phyloP scores from a whole-genome alignment of 2,113 vertebrate species.

The Glaucidium brasilianum region DNA sequence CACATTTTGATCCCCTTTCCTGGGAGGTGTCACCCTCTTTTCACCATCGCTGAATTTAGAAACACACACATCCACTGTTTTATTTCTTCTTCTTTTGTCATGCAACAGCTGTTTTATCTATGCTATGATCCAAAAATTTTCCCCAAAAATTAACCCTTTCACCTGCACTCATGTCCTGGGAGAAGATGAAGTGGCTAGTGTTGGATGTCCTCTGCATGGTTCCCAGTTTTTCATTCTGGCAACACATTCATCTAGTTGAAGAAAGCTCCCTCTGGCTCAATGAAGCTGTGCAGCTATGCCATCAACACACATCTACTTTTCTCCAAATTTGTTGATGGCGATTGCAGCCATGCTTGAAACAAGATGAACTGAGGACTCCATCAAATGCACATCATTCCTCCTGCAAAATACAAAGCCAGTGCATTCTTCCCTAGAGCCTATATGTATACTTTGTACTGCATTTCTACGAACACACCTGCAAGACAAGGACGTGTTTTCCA shows the following conservation, averaged over 20 bases:
- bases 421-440: neutral
- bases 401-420: neutral
- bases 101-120: neutral
- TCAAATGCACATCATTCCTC: neutral
- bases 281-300: neutral
- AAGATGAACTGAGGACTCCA: neutral
- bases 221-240: neutral
- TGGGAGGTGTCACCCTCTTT: neutral
- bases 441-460: neutral
- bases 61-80: neutral
- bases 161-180: neutral
- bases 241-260: neutral
- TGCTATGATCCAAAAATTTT: neutral
- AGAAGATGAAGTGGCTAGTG: neutral
- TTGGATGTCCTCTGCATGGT: neutral
- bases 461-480: neutral
- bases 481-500: neutral
- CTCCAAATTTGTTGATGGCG: neutral
- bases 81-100: neutral
- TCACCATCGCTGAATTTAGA: neutral
- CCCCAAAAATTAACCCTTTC: neutral
- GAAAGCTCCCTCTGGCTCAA: neutral
- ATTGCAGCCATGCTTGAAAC: neutral
- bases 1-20: neutral
- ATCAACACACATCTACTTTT: neutral